Evolutionary conservation across 2,888 invertebrate genomes (phyloP).

Genomic region (Macrosiphum euphorbiae): DNA sequence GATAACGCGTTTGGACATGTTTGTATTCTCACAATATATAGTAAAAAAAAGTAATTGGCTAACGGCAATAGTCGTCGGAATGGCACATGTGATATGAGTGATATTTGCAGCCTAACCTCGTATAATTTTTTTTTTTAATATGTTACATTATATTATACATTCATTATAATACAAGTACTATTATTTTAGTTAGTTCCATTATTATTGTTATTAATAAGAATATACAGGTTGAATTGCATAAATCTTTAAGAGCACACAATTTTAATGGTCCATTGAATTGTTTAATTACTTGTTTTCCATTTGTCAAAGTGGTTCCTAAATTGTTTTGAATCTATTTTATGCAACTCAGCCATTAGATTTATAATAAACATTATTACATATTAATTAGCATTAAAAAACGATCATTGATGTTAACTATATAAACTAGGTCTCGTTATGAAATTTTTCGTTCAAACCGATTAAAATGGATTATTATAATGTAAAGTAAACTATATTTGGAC

Average conservation of each 20-base stretch:
- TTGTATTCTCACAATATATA: slow-evolving; percentile 56
- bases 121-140: slow-evolving; percentile 59
- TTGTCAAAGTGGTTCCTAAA: slow-evolving; percentile 52
- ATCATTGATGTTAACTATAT: slow-evolving; percentile 61
- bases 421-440: slow-evolving; percentile 62
- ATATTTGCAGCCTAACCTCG: slow-evolving; percentile 64
- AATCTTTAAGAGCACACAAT: slow-evolving; percentile 50
- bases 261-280: slow-evolving; percentile 48
- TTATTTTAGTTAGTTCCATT: slow-evolving; percentile 64
- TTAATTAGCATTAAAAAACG: slow-evolving; percentile 50
- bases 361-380: slow-evolving; percentile 51
- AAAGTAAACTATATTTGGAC: slow-evolving; percentile 50
- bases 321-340: slow-evolving; percentile 56
- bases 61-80: slow-evolving; percentile 39
- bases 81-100: slow-evolving; percentile 64
- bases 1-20: slow-evolving; percentile 60
- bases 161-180: slow-evolving; percentile 61
- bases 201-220: slow-evolving; percentile 56
- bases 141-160: slow-evolving; percentile 51
- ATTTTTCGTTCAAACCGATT: slow-evolving; percentile 55
- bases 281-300: slow-evolving; percentile 51
- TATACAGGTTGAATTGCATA: slow-evolving; percentile 56
- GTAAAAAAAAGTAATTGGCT: slow-evolving; percentile 38
- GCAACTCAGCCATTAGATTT: slow-evolving; percentile 49
- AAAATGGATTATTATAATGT: slow-evolving; percentile 48